These are phyloP conservation scores for Triplophysa yarkandensis DNA, from an alignment of 2,797 vertebrate species.

Conservation along the genomic window DNA sequence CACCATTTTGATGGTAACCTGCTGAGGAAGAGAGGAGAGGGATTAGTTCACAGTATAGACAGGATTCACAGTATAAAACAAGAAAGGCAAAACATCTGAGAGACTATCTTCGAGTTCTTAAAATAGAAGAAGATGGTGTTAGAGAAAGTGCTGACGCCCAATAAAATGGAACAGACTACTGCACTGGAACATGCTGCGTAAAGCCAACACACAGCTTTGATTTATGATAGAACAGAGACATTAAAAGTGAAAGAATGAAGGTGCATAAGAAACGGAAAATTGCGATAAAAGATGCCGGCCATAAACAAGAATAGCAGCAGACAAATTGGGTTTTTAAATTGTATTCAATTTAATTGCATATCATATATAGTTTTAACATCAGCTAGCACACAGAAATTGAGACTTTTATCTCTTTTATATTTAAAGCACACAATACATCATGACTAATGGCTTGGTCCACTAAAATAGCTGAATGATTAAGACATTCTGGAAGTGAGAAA, in stretches of 20 bases:
- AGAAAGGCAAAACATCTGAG: conserved; percentile 24
- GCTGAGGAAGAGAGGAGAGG: conserved; percentile 61
- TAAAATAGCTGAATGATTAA: background rate
- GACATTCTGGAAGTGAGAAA: background rate
- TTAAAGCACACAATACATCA: background rate
- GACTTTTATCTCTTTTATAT: conserved; percentile 2
- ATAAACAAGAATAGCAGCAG: background rate
- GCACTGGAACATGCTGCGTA: conserved; percentile 39
- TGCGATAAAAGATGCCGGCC: conserved; percentile 11
- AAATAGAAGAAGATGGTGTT: conserved; percentile 31
- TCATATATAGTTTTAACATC: background rate
- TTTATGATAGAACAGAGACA: conserved; percentile 42
- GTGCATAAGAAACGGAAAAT: conserved; percentile 21
- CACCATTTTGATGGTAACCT: conserved; percentile 97
- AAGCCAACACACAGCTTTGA: conserved; percentile 40
- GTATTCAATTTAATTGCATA: background rate
- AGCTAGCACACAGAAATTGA: background rate
- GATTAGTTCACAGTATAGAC: conserved; percentile 37
- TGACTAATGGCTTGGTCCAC: background rate
- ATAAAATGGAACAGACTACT: conserved; percentile 29
- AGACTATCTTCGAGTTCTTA: conserved; percentile 37
- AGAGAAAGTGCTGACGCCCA: conserved; percentile 46
- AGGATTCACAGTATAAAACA: conserved; percentile 10
- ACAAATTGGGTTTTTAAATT: background rate
- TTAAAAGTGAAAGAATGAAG: conserved; percentile 30